These are phyloP conservation scores for Liparis tanakae DNA, from an alignment of 2,797 vertebrate genomes.

Conservation along the genomic window DNA sequence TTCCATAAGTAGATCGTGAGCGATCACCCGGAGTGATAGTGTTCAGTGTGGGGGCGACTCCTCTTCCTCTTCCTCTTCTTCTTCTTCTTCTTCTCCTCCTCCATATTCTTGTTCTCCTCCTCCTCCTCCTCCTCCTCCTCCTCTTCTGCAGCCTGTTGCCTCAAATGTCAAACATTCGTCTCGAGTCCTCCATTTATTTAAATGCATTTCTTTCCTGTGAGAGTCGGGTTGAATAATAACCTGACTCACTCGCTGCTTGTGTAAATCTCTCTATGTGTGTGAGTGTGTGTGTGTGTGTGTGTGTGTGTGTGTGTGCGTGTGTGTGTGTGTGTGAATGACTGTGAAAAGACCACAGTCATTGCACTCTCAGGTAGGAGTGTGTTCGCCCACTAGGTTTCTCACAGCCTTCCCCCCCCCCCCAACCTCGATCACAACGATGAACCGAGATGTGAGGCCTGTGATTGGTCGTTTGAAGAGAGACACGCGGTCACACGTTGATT, in stretches of 20 bases:
- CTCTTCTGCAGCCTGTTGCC: too few species aligned
- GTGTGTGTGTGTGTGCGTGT: neutral
- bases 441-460: too few species aligned
- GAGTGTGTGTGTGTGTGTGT: neutral
- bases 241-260: slow-evolving; percentile 37
- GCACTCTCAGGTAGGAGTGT: slow-evolving; percentile 60
- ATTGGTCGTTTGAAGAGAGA: too few species aligned
- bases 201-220: slow-evolving; percentile 18
- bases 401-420: too few species aligned
- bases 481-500: too few species aligned
- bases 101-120: too few species aligned
- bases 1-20: slow-evolving; percentile 50
- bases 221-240: slow-evolving; percentile 12
- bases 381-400: slow-evolving; percentile 53
- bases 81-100: too few species aligned
- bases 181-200: slow-evolving; percentile 10
- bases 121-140: too few species aligned
- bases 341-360: slow-evolving; percentile 39
- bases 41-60: too few species aligned
- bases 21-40: slow-evolving; percentile 24
- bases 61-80: too few species aligned
- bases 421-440: too few species aligned
- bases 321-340: slow-evolving; percentile 22
- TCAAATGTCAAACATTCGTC: neutral
- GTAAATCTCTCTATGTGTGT: slow-evolving; percentile 21